phyloP scores from a whole-genome alignment of 64 coral and sea anemone species.

The Hydrozoanthus tunicans region DNA sequence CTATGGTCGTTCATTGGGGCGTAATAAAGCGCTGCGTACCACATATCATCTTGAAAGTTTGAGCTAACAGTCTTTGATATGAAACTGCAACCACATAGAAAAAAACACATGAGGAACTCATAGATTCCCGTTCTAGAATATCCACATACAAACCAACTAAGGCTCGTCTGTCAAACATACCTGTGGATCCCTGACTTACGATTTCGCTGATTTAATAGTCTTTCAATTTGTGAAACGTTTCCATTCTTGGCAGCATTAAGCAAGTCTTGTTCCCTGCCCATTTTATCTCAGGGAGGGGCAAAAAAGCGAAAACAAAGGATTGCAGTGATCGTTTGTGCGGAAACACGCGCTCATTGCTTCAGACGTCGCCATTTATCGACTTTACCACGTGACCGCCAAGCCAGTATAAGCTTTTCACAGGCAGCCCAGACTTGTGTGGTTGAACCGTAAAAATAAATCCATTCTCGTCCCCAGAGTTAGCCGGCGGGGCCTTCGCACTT shows the following conservation, averaged over 20 bases:
- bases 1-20: slow-evolving; percentile 74
- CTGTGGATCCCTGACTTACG: slow-evolving; percentile 82
- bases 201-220: slow-evolving; percentile 72
- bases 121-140: no score
- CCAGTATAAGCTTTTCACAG: no score
- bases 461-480: no score
- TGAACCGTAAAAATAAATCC: no score
- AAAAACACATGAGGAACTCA: neutral
- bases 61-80: slow-evolving; percentile 72
- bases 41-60: slow-evolving; percentile 92
- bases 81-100: slow-evolving; percentile 57
- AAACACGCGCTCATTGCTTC: neutral
- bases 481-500: no score
- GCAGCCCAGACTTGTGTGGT: no score
- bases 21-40: slow-evolving; percentile 79
- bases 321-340: slow-evolving; percentile 31
- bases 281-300: slow-evolving; percentile 43
- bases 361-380: slow-evolving; percentile 45
- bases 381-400: slow-evolving; percentile 9
- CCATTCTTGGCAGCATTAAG: slow-evolving; percentile 85
- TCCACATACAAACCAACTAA: neutral
- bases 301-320: slow-evolving; percentile 3
- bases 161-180: slow-evolving; percentile 21
- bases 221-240: slow-evolving; percentile 91
- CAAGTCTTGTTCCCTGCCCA: slow-evolving; percentile 94